Evolutionary conservation across 2,113 vertebrate species (phyloP).

Genomic region (Panthera tigris): DNA sequence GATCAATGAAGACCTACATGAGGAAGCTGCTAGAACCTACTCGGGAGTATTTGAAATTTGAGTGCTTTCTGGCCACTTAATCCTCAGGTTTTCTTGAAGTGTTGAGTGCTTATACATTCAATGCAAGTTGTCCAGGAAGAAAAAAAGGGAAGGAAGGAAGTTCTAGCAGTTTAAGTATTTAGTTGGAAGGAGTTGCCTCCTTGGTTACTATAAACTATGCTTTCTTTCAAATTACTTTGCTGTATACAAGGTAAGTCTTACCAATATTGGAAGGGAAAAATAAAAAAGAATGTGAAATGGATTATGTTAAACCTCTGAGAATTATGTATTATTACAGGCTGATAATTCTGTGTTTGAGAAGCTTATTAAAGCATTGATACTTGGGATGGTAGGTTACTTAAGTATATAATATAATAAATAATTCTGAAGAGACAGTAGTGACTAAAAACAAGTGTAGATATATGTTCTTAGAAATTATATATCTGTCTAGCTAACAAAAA

Average conservation of each 20-base stretch:
- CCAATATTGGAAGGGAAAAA: neutral
- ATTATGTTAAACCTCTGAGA: slow-evolving; percentile 19
- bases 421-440: neutral
- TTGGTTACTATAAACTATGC: neutral
- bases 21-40: neutral
- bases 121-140: neutral
- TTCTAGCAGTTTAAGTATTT: neutral
- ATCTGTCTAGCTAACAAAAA: neutral
- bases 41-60: neutral
- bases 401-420: neutral
- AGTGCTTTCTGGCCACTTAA: neutral
- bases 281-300: neutral
- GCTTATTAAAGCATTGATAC: neutral
- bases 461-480: neutral
- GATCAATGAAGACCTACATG: too few species aligned
- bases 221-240: slow-evolving; percentile 48
- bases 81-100: neutral
- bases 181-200: neutral
- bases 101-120: neutral
- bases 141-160: neutral
- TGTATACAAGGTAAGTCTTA: neutral
- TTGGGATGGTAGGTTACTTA: neutral
- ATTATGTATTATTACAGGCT: neutral
- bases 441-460: neutral
- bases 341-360: slow-evolving; percentile 20